Percentiles rank a stretch among this genome's conserved stretches.
phyloP scores from a whole-genome alignment of 2,888 invertebrate genomes.

The Zelleria hepariella region DNA sequence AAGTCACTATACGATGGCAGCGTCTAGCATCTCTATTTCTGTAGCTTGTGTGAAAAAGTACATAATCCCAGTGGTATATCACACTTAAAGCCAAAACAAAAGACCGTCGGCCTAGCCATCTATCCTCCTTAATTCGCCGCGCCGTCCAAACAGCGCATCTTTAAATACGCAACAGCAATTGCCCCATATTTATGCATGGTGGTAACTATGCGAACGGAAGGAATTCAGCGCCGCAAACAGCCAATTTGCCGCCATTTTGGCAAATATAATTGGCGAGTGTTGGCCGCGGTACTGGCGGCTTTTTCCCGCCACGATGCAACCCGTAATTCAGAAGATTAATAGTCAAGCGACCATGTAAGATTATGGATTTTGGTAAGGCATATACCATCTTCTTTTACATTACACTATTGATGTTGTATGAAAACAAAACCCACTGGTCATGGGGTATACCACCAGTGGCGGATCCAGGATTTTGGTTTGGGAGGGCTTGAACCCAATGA shows the following conservation, averaged over 20 bases:
- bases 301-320: slow-evolving; percentile 3
- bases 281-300: slow-evolving; percentile 3
- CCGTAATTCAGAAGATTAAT: too few relatives aligned
- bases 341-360: too few relatives aligned
- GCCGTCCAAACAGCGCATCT: background rate
- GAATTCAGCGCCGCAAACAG: slow-evolving; percentile 8
- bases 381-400: too few relatives aligned
- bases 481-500: too few relatives aligned
- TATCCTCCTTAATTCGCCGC: background rate
- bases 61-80: background rate
- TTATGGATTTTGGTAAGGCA: background rate
- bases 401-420: too few relatives aligned
- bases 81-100: background rate
- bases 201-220: slow-evolving; percentile 11
- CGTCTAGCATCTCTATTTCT: too few relatives aligned
- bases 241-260: slow-evolving; percentile 10
- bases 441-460: too few relatives aligned
- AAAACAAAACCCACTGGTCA: too few relatives aligned
- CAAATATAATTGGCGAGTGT: slow-evolving; percentile 11
- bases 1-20: too few relatives aligned
- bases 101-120: background rate
- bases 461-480: too few relatives aligned
- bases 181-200: background rate
- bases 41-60: background rate
- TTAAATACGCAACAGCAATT: background rate